Evolutionary conservation across 2,888 invertebrate species (phyloP), one percentile per base, ranked within the genome.

Genomic region (Conops quadrifasciatus): DNA sequence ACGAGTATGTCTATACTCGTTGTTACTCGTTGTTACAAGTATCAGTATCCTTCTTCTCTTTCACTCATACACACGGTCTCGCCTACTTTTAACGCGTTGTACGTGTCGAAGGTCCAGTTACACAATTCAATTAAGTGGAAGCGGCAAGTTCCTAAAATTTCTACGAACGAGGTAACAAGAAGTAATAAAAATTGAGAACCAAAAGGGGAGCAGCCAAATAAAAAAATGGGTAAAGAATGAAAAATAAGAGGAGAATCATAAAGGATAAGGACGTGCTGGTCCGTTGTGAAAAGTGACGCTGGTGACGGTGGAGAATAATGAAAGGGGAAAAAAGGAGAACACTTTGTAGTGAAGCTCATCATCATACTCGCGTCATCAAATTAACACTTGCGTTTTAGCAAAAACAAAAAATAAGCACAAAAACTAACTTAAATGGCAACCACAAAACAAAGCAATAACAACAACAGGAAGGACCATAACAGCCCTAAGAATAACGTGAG

Each of bases 41-140:
- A n/a, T n/a, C n/a, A n/a, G 36, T 7, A 36, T 36, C 9, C 19
- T 21, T 21, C 63, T 21, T 47, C 28, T 49, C 13, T 51, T 16
- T 3, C 64, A 56, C 56, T 56, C 24, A 15, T 19, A 3, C 56
- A 21, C 24, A 24, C 13, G 13, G 36, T 7, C 36, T 36, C 36
- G 9, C 9, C 9, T 36, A 36, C 9, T 9, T 56, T 11, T 21
- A 36, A 45, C 19, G 43, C 28, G 43, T 62, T 62, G 62, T 30
- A 43, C 62, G 62, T 62, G 62, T 62, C 62, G 56, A 67, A 58
- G 67, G 58, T 67, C 67, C 26, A 3, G 58, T 58, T 67, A 67
- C 47, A 59, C 58, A 58, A 58, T 58, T 43, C 67, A 67, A 67
- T 67, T 67, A 45, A 36, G 19, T 56, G 16, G 21, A 3, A 21